phyloP scores from a whole-genome alignment of 1,140 invertebrate genomes.

The Lasioglossum baleicum region DNA sequence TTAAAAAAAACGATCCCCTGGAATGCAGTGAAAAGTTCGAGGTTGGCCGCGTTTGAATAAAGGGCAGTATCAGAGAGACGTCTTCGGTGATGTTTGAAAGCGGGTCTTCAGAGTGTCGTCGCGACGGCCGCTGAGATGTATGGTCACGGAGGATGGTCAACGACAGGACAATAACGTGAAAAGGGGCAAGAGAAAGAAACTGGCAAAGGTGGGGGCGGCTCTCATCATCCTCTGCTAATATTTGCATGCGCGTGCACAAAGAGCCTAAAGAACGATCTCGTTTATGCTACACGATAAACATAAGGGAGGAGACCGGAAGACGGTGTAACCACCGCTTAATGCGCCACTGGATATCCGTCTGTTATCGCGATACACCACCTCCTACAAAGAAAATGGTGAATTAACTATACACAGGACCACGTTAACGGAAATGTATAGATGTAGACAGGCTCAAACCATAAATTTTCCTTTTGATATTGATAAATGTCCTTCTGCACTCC shows the following conservation, averaged over 20 bases:
- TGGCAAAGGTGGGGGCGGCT: constrained; percentile 39
- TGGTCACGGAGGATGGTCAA: constrained; percentile 23
- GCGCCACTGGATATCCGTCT: not conserved
- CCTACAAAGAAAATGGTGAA: not conserved
- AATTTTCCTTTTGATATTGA: no score
- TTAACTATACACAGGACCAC: not conserved
- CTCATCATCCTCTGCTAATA: constrained; percentile 74
- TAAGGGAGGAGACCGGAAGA: constrained; percentile 36
- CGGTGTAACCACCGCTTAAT: constrained; percentile 22
- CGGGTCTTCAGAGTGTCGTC: constrained; percentile 41
- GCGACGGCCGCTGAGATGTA: constrained; percentile 30
- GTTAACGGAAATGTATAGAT: not conserved
- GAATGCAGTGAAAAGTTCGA: constrained; percentile 3
- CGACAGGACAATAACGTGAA: constrained; percentile 21
- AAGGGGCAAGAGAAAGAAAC: constrained; percentile 47
- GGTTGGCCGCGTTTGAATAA: constrained; percentile 38
- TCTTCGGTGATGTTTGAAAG: constrained; percentile 48
- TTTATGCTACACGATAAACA: constrained; percentile 52
- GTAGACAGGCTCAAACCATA: no score
- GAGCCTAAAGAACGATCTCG: constrained; percentile 47
- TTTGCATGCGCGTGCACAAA: constrained; percentile 69
- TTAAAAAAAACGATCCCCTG: constrained; percentile 3
- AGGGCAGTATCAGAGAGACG: constrained; percentile 46
- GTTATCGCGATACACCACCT: not conserved
- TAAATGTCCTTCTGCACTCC: no score